Conservation (phyloP, 2,113 vertebrate species). For the Clarias gariepinus region DNA sequence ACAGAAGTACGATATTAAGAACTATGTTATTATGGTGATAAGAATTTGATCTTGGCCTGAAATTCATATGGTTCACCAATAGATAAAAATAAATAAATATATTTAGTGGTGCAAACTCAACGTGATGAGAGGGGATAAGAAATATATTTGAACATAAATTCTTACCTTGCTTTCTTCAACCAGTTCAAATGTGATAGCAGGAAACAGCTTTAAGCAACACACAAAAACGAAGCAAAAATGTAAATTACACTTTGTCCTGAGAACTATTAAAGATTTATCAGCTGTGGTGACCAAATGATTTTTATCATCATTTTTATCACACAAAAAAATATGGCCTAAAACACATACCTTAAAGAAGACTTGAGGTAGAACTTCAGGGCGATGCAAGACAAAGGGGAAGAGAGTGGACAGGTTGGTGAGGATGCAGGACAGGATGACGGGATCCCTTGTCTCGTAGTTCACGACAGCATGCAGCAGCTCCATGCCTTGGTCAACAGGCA, state of each 20-base stretch:
- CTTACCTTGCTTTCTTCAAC: slow-evolving; percentile 86
- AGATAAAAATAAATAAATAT: not conserved
- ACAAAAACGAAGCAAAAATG: not conserved
- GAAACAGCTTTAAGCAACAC: slow-evolving; percentile 78
- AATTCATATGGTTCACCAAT: not conserved
- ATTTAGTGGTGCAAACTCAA: not conserved
- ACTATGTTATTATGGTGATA: not conserved
- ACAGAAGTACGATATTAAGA: not conserved
- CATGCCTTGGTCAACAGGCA: slow-evolving; percentile 85
- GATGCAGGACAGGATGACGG: slow-evolving; percentile 90
- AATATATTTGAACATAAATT: not conserved
- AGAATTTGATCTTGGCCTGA: not conserved
- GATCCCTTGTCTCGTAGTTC: slow-evolving; percentile 88
- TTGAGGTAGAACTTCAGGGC: slow-evolving; percentile 80
- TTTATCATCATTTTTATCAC: too few relatives aligned
- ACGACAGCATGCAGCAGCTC: slow-evolving; percentile 87
- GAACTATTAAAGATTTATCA: not conserved
- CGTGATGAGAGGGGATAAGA: too few relatives aligned
- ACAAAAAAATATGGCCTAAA: too few relatives aligned
- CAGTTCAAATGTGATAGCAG: slow-evolving; percentile 87
- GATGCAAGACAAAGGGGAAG: slow-evolving; percentile 86
- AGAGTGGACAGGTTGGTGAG: slow-evolving; percentile 91
- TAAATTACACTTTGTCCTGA: not conserved
- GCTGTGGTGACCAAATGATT: not conserved
- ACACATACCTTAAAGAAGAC: slow-evolving; percentile 93